Percentiles rank a stretch among this genome's conserved stretches.
Evolutionary conservation across 2,113 vertebrate genomes (phyloP).

Genomic region (Cyprinodon tularosa): DNA sequence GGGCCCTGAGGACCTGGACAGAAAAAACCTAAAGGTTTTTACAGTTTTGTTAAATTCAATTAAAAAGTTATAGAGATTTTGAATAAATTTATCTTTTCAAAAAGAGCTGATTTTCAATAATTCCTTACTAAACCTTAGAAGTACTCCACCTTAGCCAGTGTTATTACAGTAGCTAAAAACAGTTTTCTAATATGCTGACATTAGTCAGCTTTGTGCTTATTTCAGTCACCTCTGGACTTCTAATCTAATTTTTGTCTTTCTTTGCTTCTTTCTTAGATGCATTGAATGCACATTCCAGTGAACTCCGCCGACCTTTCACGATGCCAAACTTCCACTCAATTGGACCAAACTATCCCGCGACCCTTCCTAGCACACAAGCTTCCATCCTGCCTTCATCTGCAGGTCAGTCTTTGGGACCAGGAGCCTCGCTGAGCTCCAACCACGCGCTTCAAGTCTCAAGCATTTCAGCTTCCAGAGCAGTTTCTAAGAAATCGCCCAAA

Average conservation of each 20-base stretch:
- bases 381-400: constrained; percentile 22
- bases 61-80: too few relatives aligned
- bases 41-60: too few relatives aligned
- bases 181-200: too few relatives aligned
- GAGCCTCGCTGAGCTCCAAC: constrained; percentile 6
- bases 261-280: constrained; percentile 55
- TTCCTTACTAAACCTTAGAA: too few relatives aligned
- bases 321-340: constrained; percentile 31
- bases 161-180: too few relatives aligned
- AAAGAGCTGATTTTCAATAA: too few relatives aligned
- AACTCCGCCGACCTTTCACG: constrained; percentile 33
- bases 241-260: background rate
- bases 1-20: too few relatives aligned
- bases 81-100: too few relatives aligned
- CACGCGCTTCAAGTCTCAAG: constrained; percentile 31
- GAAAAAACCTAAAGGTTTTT: too few relatives aligned
- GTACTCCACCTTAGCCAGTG: too few relatives aligned
- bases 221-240: background rate
- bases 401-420: constrained; percentile 4
- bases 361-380: constrained; percentile 6
- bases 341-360: background rate
- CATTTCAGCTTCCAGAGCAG: constrained; percentile 31
- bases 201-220: background rate
- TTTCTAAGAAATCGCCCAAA: constrained; percentile 69
- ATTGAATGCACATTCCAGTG: constrained; percentile 13